Evolutionary conservation across 2,888 invertebrate species (phyloP), one percentile per base, ranked within the genome.

Genomic region (Pegoplata infirma): DNA sequence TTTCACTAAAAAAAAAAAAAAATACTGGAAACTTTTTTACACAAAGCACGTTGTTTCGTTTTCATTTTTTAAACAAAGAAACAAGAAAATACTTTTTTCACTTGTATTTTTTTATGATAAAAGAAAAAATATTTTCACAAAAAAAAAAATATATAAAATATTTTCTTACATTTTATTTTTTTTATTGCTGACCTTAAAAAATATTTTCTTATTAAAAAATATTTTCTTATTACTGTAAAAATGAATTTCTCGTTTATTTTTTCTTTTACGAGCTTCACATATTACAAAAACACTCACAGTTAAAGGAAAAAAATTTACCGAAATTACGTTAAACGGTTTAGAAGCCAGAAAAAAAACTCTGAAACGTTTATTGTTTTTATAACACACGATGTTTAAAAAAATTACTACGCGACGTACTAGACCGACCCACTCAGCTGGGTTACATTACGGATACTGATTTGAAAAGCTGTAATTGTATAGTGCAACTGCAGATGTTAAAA

Each of bases 401-500:
- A n/a, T n/a, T n/a, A n/a, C n/a, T 21, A 55, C 79, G 51, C 67
- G 51, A 47, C 75, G 7, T 19, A n/a, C n/a, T n/a, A 21, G 4
- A 59, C 25, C 74, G 53, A 68, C 76, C 73, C 69, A 66, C 69
- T 63, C 71, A 67, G 63, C 68, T 49, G 63, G 63, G 68, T 67
- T 53, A 61, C 63, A 40, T 59, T 59, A 61, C 32, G 63, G 58
- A 71, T 56, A 79, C 75, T 79, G 71, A 66, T 63, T 67, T 28
- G 44, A 67, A 78, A 73, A 66, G 76, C 67, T 68, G 58, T 59
- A 80, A n/a, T n/a, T n/a, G n/a, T n/a, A n/a, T n/a, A n/a, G 67
- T 80, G 76, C 78, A 80, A 56, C 44, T 76, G 69, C 68, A 69
- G 55, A 58, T 72, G 49, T 17, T 61, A 21, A 23, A 51, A n/a